These are phyloP conservation scores for Megatriorchis doriae DNA, from an alignment of 2,113 vertebrate species.

Conservation along the genomic window DNA sequence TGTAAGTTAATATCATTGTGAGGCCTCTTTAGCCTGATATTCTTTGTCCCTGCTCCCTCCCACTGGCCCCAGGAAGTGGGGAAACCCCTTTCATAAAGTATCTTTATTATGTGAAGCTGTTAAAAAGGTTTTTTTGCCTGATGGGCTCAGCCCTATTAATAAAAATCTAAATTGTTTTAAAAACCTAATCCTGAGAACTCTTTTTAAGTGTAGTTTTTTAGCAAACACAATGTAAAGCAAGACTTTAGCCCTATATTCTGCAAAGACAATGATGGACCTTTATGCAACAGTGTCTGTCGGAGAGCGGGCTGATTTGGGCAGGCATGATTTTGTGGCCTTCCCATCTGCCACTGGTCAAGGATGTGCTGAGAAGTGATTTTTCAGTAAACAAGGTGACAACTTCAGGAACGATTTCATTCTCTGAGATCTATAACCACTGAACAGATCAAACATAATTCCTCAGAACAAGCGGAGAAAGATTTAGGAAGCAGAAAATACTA, in stretches of 20 bases:
- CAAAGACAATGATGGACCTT: neutral
- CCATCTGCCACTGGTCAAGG: neutral
- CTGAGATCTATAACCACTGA: neutral
- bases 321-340: neutral
- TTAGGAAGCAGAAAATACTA: neutral
- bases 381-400: neutral
- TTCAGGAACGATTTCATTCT: neutral
- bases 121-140: neutral
- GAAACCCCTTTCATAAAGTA: neutral
- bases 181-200: neutral
- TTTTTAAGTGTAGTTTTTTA: neutral
- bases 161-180: neutral
- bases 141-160: neutral
- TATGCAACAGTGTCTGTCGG: neutral
- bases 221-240: neutral
- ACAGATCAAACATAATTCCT: neutral
- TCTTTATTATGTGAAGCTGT: neutral
- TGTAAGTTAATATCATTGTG: neutral
- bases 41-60: neutral
- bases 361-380: neutral
- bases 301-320: neutral
- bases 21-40: neutral
- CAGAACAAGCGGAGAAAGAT: neutral
- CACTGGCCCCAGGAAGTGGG: neutral
- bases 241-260: neutral